Evolutionary conservation across 1,140 invertebrate species (phyloP).

Genomic region (Platyscapa corneri): DNA sequence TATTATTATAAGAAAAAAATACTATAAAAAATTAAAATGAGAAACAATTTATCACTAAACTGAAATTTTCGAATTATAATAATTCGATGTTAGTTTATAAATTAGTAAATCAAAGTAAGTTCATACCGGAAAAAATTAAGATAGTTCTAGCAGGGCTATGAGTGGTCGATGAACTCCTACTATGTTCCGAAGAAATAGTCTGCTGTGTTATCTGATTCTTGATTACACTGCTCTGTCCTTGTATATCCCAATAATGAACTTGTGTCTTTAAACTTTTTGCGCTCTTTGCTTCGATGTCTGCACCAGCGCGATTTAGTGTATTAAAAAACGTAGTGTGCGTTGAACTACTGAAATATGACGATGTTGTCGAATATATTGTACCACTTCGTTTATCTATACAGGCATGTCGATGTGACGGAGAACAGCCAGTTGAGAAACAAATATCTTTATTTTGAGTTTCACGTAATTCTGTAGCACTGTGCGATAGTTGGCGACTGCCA

Average conservation of each 20-base stretch:
- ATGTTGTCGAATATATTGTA: constrained; percentile 64
- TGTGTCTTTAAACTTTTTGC: constrained; percentile 70
- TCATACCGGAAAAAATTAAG: constrained; percentile 72
- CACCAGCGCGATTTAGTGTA: constrained; percentile 81
- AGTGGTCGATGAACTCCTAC: constrained; percentile 78
- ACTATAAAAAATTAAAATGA: too few relatives aligned
- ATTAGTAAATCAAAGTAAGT: constrained; percentile 23
- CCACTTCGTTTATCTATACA: constrained; percentile 44
- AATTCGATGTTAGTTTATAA: too few relatives aligned
- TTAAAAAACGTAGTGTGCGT: constrained; percentile 82
- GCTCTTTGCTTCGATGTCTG: constrained; percentile 78
- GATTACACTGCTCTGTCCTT: constrained; percentile 55
- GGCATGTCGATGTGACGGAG: constrained; percentile 55
- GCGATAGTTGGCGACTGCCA: constrained; percentile 69
- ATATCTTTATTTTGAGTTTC: constrained; percentile 53
- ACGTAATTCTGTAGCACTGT: constrained; percentile 71
- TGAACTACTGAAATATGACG: constrained; percentile 77
- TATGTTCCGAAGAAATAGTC: constrained; percentile 84
- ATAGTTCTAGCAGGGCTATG: constrained; percentile 80
- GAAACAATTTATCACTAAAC: too few relatives aligned
- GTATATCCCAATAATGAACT: constrained; percentile 64
- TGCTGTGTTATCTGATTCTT: constrained; percentile 81
- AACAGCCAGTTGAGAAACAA: constrained; percentile 51
- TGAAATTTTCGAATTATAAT: too few relatives aligned
- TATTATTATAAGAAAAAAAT: too few relatives aligned